phyloP scores from a whole-genome alignment of 2,797 vertebrate species.

The Bufotes viridis region DNA sequence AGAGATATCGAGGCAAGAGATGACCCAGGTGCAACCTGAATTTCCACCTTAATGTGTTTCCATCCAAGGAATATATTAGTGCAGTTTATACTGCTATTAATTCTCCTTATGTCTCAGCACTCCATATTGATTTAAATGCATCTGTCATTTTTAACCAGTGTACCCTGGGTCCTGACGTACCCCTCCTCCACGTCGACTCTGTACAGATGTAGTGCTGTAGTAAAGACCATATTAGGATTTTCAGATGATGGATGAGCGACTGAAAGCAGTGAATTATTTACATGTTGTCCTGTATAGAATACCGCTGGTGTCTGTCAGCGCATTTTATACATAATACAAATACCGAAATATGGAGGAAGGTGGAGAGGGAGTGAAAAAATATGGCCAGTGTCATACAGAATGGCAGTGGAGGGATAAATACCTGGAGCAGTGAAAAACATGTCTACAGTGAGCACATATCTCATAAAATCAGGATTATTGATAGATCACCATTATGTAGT shows the following conservation, averaged over 20 bases:
- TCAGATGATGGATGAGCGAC: constrained; percentile 38
- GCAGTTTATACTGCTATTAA: constrained; percentile 37
- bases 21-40: constrained; percentile 51
- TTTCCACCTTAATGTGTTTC: constrained; percentile 30
- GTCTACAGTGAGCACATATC: background rate
- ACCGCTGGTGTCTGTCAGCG: background rate
- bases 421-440: background rate
- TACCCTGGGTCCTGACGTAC: background rate
- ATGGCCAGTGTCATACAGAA: constrained; percentile 27
- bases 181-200: background rate
- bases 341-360: constrained; percentile 1
- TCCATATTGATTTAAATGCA: constrained; percentile 52
- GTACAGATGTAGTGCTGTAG: constrained; percentile 31
- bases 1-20: constrained; percentile 1
- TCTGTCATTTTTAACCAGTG: constrained; percentile 47
- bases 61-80: constrained; percentile 38
- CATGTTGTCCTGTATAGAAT: constrained; percentile 32
- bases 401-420: constrained; percentile 7
- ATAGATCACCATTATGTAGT: background rate
- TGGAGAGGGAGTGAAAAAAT: background rate
- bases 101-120: constrained; percentile 19
- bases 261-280: constrained; percentile 62
- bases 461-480: constrained; percentile 15
- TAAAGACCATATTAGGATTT: constrained; percentile 46
- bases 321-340: background rate